Base-by-base conservation (phyloP, 2,797 vertebrate genomes). In the Acrossocheilus fasciatus region DNA sequence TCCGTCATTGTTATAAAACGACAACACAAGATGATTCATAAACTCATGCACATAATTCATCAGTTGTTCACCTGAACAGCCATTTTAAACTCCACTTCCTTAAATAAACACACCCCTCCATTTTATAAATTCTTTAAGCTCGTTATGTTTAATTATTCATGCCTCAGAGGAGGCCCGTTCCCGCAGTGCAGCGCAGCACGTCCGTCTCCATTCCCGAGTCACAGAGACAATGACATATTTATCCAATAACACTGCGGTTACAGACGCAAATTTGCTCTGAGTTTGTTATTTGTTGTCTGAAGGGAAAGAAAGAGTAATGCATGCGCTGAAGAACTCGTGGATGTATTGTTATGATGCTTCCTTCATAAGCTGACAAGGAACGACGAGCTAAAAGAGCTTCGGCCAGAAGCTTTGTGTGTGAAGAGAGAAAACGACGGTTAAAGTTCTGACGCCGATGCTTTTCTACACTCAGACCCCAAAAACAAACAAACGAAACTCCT, bases 21-120 rank as follows among this genome's bases (percentile, higher is more conserved):
- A 50, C 26, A n/a, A 6, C 41, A 64, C 10, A 11, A 45, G 41
- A 45, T 2, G 2, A 74, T 45, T 64, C 18, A 47, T 8, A 64
- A 74, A 43, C 23, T 12, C 15, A 18, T 1, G n/a, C 45, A 20
- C 41, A 68, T 14, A 45, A 73, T 52, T 39, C 36, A 50, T 66
- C 39, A 34, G 68, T 77, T 41, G 41, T 45, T 86, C 85, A 89
- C 83, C 62, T 76, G 70, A 87, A 88, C 86, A 84, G 81, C 82
- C 87, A 87, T 88, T 87, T 90, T 78, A 83, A 83, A 87, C 76
- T 57, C 43, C 68, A 54, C 72, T 80, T 85, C 26, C 83, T 89
- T 89, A 91, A 90, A 90, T 84, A 91, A 90, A 91, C 87, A 90
- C 88, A 75, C 84, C 81, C 66, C 70, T 89, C 89, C 86, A 87